These are phyloP conservation scores for Hafferia zeledoni DNA, from an alignment of 2,797 vertebrate genomes.

Conservation along the genomic window DNA sequence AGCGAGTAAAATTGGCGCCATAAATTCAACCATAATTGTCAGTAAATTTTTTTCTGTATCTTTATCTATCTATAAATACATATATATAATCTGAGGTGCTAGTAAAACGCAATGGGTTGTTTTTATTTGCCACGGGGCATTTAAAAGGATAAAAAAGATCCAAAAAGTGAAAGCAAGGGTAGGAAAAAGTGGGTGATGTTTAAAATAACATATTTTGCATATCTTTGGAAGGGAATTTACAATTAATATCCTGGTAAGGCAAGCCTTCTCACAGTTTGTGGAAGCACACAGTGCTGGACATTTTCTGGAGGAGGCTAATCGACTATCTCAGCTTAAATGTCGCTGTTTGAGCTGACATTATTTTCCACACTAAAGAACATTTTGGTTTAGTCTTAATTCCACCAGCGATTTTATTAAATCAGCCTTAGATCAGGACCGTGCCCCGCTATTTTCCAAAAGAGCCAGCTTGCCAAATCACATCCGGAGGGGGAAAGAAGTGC, in stretches of 20 bases:
- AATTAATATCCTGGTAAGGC: not conserved
- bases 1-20: not conserved
- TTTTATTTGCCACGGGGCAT: not conserved
- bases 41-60: constrained; percentile 10
- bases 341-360: not conserved
- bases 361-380: not conserved
- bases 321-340: not conserved
- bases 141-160: not conserved
- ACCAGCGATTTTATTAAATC: not conserved
- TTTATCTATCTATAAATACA: not conserved
- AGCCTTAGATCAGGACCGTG: not conserved
- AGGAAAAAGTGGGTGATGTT: not conserved
- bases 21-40: constrained; percentile 24
- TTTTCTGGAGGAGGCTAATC: constrained; percentile 1
- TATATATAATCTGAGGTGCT: not conserved
- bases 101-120: not conserved
- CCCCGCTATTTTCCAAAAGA: not conserved
- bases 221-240: not conserved
- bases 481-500: not conserved
- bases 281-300: not conserved
- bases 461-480: not conserved
- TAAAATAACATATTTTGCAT: constrained; percentile 2
- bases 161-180: not conserved
- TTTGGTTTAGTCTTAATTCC: not conserved
- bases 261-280: not conserved